Conservation (phyloP, 2,113 vertebrate genomes). For the Sitta europaea region DNA sequence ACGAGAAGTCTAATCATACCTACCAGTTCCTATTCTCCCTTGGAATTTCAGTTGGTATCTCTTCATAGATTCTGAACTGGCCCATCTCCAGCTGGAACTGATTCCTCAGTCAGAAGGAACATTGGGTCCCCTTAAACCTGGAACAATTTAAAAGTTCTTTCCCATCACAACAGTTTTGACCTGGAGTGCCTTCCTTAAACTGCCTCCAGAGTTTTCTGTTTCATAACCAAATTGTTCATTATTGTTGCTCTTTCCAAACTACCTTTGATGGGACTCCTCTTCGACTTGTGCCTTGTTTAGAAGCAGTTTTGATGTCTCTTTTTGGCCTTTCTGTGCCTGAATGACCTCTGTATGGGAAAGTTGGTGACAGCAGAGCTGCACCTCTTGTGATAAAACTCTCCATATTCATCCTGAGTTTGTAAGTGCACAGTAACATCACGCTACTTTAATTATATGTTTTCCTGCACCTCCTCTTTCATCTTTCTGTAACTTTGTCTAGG, state of each 20-base stretch:
- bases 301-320: background rate
- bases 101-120: background rate
- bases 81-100: background rate
- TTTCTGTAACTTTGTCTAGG: constrained; percentile 50
- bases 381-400: background rate
- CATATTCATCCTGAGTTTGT: background rate
- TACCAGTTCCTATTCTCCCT: background rate
- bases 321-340: background rate
- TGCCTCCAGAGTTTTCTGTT: constrained; percentile 27
- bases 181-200: background rate
- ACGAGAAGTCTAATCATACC: background rate
- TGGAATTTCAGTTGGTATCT: background rate
- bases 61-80: background rate
- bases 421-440: background rate
- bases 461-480: constrained; percentile 45
- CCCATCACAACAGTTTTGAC: constrained; percentile 26
- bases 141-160: constrained; percentile 40
- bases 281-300: background rate
- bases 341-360: background rate
- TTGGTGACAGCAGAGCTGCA: background rate
- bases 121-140: constrained; percentile 19
- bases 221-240: constrained; percentile 14
- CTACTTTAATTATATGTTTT: constrained; percentile 65
- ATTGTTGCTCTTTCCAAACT: background rate
- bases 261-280: background rate